These are phyloP conservation scores for Chironex yamaguchii DNA, from an alignment of 30 jellyfish, hydroid and myxozoan species.

Conservation along the genomic window DNA sequence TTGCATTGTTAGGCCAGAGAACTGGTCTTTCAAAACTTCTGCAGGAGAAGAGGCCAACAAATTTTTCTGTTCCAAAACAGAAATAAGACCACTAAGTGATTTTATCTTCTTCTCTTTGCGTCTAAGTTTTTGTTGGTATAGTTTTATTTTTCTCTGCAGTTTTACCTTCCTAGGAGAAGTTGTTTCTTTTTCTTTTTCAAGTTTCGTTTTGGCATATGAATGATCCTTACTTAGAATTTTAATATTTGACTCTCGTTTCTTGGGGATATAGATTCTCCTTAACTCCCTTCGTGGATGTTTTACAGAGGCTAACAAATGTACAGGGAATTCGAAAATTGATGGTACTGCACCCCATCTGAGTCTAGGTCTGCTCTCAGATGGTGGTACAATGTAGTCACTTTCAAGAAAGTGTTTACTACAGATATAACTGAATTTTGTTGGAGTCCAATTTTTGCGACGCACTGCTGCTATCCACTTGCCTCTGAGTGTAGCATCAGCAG, in stretches of 20 bases:
- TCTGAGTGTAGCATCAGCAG: background rate
- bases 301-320: background rate
- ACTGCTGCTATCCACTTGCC: conserved; percentile 32
- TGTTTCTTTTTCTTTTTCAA: too few relatives aligned
- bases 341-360: conserved; percentile 7
- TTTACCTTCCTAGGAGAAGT: background rate
- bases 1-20: conserved; percentile 26
- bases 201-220: too few relatives aligned
- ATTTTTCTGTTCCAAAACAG: background rate
- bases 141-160: background rate
- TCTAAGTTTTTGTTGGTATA: conserved; percentile 8
- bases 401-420: conserved; percentile 2
- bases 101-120: background rate
- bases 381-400: background rate
- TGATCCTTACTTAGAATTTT: too few relatives aligned
- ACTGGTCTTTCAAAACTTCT: conserved; percentile 16
- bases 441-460: conserved; percentile 7
- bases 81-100: background rate
- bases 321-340: conserved; percentile 12
- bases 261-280: background rate
- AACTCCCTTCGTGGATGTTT: background rate
- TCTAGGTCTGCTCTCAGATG: background rate
- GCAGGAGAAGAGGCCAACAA: background rate
- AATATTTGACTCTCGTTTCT: too few relatives aligned
- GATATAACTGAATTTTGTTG: background rate